Conservation (phyloP, 1,140 invertebrate genomes). For the Phortica variegata region DNA sequence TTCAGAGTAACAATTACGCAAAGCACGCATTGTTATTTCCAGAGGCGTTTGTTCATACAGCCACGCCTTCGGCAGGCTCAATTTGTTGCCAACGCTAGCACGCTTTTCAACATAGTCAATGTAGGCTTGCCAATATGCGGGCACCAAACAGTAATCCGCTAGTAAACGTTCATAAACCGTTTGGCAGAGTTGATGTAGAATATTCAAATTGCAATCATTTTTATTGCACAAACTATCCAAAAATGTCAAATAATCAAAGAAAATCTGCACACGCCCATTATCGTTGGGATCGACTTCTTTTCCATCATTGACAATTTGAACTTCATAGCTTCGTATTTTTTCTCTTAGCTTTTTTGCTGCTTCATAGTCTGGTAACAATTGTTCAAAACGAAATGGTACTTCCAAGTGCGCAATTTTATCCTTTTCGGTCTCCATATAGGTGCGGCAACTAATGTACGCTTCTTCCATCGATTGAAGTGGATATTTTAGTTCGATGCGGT, state of each 20-base stretch:
- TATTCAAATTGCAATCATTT: background rate
- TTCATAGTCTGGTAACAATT: too few relatives aligned
- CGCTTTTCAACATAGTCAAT: constrained; percentile 51
- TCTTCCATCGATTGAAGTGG: constrained; percentile 54
- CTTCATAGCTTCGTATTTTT: too few relatives aligned
- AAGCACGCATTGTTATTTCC: constrained; percentile 46
- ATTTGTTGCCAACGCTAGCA: constrained; percentile 13
- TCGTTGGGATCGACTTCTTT: background rate
- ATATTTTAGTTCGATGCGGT: constrained; percentile 48
- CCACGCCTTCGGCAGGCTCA: too few relatives aligned
- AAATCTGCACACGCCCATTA: background rate
- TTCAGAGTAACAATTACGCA: constrained; percentile 56
- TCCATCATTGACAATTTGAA: too few relatives aligned
- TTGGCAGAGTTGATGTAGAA: constrained; percentile 7
- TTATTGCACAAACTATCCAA: background rate
- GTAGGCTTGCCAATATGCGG: constrained; percentile 44
- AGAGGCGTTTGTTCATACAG: constrained; percentile 31
- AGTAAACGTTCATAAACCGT: constrained; percentile 29
- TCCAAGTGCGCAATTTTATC: background rate
- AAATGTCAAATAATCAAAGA: too few relatives aligned
- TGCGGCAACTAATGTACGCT: constrained; percentile 54
- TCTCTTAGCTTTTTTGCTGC: too few relatives aligned
- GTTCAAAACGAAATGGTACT: too few relatives aligned
- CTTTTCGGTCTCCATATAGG: constrained; percentile 33
- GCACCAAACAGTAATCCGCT: constrained; percentile 25